Evolutionary conservation across 2,113 vertebrate genomes (phyloP).

Genomic region (Aptenodytes forsteri): DNA sequence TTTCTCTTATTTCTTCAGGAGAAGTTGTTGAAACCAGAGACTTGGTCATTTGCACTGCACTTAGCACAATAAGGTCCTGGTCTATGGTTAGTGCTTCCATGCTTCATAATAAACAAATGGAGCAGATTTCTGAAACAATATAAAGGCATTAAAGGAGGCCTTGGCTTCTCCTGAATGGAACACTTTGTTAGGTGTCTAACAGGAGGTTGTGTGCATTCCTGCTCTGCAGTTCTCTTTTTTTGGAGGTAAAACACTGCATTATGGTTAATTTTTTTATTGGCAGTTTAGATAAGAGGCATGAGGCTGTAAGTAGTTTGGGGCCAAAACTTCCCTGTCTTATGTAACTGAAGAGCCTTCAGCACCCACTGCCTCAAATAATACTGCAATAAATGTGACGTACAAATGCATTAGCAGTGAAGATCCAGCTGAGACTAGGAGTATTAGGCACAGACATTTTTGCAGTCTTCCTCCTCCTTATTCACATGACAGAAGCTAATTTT

Average conservation of each 20-base stretch:
- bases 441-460: neutral
- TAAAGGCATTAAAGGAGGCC: neutral
- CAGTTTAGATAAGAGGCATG: neutral
- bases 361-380: neutral
- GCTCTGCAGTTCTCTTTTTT: neutral
- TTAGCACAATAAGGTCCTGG: neutral
- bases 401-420: neutral
- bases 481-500: neutral
- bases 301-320: neutral
- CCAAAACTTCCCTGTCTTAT: neutral
- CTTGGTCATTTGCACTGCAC: neutral
- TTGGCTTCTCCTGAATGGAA: neutral
- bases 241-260: neutral
- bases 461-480: neutral
- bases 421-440: neutral
- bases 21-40: neutral
- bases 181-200: accelerated
- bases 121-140: neutral
- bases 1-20: neutral
- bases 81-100: neutral
- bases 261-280: neutral
- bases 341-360: neutral
- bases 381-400: neutral
- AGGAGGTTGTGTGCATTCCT: neutral
- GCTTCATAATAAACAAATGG: neutral